phyloP scores from a whole-genome alignment of 2,113 vertebrate genomes.

The Grallaria varia region DNA sequence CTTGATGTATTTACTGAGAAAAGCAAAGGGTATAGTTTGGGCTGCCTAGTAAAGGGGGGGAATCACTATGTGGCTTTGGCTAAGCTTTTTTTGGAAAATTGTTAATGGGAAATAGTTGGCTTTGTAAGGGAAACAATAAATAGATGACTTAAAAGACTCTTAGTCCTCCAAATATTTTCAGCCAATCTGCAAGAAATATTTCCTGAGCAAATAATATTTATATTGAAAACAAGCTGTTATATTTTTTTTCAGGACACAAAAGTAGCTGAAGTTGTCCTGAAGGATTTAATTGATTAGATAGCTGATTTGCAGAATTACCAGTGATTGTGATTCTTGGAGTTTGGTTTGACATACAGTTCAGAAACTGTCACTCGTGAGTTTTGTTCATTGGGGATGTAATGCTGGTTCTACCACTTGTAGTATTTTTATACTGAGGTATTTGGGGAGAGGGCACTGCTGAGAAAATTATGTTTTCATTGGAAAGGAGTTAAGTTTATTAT shows the following conservation, averaged over 20 bases:
- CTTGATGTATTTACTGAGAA: background rate
- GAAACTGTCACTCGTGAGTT: background rate
- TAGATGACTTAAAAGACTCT: slow-evolving; percentile 27
- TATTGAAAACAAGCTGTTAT: slow-evolving; percentile 5
- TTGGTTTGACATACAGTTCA: background rate
- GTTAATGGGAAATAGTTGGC: slow-evolving; percentile 49
- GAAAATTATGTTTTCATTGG: background rate
- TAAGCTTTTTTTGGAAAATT: slow-evolving; percentile 48
- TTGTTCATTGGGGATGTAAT: background rate
- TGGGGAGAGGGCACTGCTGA: background rate
- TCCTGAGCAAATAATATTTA: slow-evolving; percentile 46
- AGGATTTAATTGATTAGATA: background rate
- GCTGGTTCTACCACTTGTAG: background rate
- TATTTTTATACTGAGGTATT: background rate
- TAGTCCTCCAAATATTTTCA: slow-evolving; percentile 40
- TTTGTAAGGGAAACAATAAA: slow-evolving; percentile 55
- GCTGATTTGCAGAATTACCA: background rate
- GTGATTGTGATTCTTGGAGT: background rate
- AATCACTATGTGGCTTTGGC: background rate
- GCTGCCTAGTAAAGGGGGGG: background rate
- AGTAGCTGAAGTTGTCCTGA: background rate
- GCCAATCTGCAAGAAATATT: slow-evolving; percentile 26
- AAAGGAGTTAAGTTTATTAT: background rate
- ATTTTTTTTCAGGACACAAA: background rate
- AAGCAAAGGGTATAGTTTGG: background rate